Evolutionary conservation across 2,888 invertebrate species (phyloP).

Genomic region (Patella caerulea): DNA sequence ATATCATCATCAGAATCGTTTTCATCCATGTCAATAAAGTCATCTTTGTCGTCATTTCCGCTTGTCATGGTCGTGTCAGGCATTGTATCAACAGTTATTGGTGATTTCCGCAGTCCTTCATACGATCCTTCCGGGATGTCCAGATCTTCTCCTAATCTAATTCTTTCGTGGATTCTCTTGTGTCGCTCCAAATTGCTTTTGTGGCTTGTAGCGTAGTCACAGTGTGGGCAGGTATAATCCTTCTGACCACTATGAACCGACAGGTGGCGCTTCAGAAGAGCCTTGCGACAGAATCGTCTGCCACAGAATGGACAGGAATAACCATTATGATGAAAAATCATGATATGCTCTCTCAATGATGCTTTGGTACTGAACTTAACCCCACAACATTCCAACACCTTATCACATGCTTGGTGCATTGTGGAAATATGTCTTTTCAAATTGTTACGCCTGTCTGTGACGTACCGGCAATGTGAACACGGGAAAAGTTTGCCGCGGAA

Average conservation of each 20-base stretch:
- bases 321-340: slow-evolving; percentile 71
- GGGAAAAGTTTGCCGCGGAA: slow-evolving; percentile 65
- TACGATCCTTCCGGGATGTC: slow-evolving; percentile 8
- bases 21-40: slow-evolving; percentile 11
- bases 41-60: slow-evolving; percentile 14
- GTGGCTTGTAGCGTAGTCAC: slow-evolving; percentile 73
- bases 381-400: slow-evolving; percentile 71
- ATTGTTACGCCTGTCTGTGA: slow-evolving; percentile 71
- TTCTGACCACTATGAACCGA: slow-evolving; percentile 73
- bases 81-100: slow-evolving; percentile 16
- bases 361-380: slow-evolving; percentile 71
- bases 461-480: slow-evolving; percentile 69
- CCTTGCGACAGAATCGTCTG: slow-evolving; percentile 72
- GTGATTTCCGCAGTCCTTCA: slow-evolving; percentile 21
- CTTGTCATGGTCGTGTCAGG: slow-evolving; percentile 33
- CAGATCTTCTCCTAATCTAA: slow-evolving; percentile 41
- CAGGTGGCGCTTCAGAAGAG: slow-evolving; percentile 72
- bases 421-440: slow-evolving; percentile 72
- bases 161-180: slow-evolving; percentile 61
- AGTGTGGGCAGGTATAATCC: slow-evolving; percentile 71
- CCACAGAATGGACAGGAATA: slow-evolving; percentile 72
- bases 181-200: slow-evolving; percentile 73
- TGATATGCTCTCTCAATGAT: slow-evolving; percentile 71
- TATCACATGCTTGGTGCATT: slow-evolving; percentile 71
- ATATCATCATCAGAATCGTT: slow-evolving; percentile 20